Conservation (phyloP, 2,113 vertebrate species). For the Oxyruncus cristatus region DNA sequence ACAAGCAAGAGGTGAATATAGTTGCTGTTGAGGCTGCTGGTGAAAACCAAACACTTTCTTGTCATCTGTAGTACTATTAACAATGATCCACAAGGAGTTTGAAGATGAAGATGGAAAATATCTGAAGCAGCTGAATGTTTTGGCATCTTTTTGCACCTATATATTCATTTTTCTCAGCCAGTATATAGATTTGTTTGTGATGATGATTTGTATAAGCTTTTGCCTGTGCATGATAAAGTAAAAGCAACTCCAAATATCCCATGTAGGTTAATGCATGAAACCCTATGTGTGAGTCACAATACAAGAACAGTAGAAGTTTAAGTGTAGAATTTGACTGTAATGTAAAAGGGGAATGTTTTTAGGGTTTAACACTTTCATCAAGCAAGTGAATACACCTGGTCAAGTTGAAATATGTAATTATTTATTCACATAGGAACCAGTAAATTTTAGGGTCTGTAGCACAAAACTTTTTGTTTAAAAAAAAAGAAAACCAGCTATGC, state of each 20-base stretch:
- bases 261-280: not conserved
- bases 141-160: not conserved
- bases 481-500: conserved; percentile 53
- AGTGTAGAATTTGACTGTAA: conserved; percentile 10
- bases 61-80: not conserved
- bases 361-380: not conserved
- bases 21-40: not conserved
- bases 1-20: not conserved
- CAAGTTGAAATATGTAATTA: conserved; percentile 16
- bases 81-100: not conserved
- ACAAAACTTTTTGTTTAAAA: conserved; percentile 45
- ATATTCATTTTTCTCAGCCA: not conserved
- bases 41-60: not conserved
- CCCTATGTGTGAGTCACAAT: not conserved
- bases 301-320: conserved; percentile 1
- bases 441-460: conserved; percentile 20
- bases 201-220: not conserved
- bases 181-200: not conserved
- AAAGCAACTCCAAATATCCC: not conserved
- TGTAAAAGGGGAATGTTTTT: not conserved
- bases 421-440: conserved; percentile 48
- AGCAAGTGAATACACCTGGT: not conserved
- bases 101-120: not conserved
- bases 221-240: not conserved
- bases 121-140: not conserved